Evolutionary conservation across 2,797 vertebrate species (phyloP).

Genomic region (Anolis apletophallus): DNA sequence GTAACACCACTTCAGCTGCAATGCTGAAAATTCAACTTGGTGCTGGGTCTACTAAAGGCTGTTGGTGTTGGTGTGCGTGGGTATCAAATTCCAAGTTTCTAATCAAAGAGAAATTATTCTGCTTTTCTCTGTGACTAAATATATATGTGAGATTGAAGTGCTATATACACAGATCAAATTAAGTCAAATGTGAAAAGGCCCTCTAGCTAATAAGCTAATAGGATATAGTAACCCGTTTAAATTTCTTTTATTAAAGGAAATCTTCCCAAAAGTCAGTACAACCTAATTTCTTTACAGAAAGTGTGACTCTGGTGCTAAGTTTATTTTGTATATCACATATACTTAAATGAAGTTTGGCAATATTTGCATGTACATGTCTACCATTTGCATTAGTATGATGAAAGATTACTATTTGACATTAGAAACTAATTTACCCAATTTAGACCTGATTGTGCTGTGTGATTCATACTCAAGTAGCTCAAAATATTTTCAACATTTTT

Average conservation of each 20-base stretch:
- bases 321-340: slow-evolving; percentile 47
- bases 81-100: slow-evolving; percentile 54
- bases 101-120: slow-evolving; percentile 68
- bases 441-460: slow-evolving; percentile 29
- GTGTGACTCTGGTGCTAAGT: slow-evolving; percentile 44
- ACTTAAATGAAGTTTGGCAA: slow-evolving; percentile 27
- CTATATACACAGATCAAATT: slow-evolving; percentile 69
- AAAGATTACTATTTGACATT: slow-evolving; percentile 47
- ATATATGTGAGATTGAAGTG: slow-evolving; percentile 63
- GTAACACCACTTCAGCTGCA: slow-evolving; percentile 4
- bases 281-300: slow-evolving; percentile 49
- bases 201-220: slow-evolving; percentile 66
- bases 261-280: slow-evolving; percentile 56
- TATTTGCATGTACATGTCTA: slow-evolving; percentile 27
- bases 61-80: slow-evolving; percentile 64
- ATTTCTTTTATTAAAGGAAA: slow-evolving; percentile 61
- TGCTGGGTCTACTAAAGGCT: slow-evolving; percentile 51
- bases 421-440: slow-evolving; percentile 28
- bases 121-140: slow-evolving; percentile 59
- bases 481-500: not conserved
- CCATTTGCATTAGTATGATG: slow-evolving; percentile 33
- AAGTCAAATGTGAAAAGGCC: slow-evolving; percentile 67
- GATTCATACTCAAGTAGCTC: not conserved
- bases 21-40: slow-evolving; percentile 37
- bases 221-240: slow-evolving; percentile 72